Evolutionary conservation across 2,797 vertebrate species (phyloP).

Genomic region (Smutsia temminckii): DNA sequence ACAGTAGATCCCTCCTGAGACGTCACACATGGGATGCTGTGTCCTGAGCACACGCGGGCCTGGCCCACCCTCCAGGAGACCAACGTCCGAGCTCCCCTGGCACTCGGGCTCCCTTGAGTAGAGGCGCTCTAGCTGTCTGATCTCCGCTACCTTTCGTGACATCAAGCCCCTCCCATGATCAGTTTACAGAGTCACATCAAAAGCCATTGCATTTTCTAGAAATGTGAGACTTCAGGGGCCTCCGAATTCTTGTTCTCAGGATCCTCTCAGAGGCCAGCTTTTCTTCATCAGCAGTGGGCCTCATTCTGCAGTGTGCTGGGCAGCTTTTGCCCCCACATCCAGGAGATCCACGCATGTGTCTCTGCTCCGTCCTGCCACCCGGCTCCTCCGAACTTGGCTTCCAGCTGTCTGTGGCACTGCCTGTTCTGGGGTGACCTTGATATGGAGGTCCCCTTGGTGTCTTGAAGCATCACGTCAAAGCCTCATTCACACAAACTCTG

Average conservation of each 20-base stretch:
- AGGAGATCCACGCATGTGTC: not conserved
- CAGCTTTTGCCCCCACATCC: not conserved
- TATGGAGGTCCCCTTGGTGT: not conserved
- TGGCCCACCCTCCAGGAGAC: not conserved
- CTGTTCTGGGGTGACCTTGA: not conserved
- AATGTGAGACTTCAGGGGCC: not conserved
- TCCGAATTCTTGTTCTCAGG: not conserved
- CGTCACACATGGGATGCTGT: not conserved
- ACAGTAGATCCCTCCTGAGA: not conserved
- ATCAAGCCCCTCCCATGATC: fast-evolving
- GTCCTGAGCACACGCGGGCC: not conserved
- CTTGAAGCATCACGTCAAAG: not conserved
- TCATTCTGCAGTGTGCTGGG: not conserved
- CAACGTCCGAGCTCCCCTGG: not conserved
- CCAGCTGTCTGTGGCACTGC: not conserved
- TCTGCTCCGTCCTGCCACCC: not conserved
- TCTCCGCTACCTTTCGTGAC: not conserved
- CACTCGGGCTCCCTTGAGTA: not conserved
- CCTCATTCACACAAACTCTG: not conserved
- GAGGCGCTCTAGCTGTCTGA: not conserved
- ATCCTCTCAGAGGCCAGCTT: not conserved
- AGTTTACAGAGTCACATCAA: not conserved
- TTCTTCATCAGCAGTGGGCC: not conserved
- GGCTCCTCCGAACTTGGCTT: not conserved
- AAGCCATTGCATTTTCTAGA: not conserved